Evolutionary conservation across 2,113 vertebrate species (phyloP).

Genomic region (Typhlomys cinereus): DNA sequence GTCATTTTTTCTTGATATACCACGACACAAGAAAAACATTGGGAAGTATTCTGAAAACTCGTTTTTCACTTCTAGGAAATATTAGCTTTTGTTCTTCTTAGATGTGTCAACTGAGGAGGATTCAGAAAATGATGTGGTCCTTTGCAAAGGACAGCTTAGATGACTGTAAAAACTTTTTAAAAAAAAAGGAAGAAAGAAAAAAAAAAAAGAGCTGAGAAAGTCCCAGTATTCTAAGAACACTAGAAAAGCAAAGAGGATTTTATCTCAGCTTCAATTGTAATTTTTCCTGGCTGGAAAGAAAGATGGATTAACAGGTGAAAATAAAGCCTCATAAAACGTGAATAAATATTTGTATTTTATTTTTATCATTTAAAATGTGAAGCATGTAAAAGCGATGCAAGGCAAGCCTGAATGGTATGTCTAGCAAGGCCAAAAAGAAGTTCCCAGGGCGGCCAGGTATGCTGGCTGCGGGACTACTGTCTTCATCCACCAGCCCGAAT

Average conservation of each 20-base stretch:
- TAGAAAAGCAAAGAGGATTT: not conserved
- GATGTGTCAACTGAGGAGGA: not conserved
- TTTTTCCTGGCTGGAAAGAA: not conserved
- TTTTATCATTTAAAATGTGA: constrained; percentile 25
- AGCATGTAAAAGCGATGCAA: constrained; percentile 12
- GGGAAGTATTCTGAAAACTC: not conserved
- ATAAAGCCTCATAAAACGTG: constrained; percentile 50
- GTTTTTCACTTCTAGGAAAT: constrained; percentile 9
- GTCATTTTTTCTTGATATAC: not conserved
- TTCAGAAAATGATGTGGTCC: not conserved
- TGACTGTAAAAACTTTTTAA: not conserved
- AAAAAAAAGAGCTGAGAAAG: not conserved
- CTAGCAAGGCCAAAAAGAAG: constrained; percentile 29
- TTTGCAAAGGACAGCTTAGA: not conserved
- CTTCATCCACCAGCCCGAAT: constrained; percentile 75
- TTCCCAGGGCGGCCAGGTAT: constrained; percentile 58
- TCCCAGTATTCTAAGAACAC: not conserved
- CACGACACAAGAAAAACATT: constrained; percentile 19
- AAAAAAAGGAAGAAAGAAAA: no score
- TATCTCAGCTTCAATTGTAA: not conserved
- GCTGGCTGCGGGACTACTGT: constrained; percentile 43
- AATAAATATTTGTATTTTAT: constrained; percentile 50
- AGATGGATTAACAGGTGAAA: constrained; percentile 43
- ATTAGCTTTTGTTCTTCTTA: not conserved
- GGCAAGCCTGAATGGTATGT: not conserved